Evolutionary conservation across 1,140 invertebrate species (phyloP), one percentile per base, ranked within the genome.

Genomic region (Eumeta japonica): DNA sequence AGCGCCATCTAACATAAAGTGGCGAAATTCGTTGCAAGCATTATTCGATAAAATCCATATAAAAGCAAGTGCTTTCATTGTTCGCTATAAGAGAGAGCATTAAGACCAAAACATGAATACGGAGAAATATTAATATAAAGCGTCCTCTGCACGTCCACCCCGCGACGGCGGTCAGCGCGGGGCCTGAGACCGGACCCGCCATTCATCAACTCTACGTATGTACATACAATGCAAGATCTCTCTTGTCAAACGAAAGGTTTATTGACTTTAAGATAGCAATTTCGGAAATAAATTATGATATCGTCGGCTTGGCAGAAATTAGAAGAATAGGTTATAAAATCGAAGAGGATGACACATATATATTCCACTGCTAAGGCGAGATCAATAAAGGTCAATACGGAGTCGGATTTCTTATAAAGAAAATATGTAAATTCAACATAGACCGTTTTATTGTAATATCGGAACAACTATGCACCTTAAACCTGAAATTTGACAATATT

Each of bases 201-300:
- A n/a, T 35, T 35, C 13, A 41, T 20, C 19, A 10, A 11, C 15
- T 37, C 17, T 41, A 45, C 29, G 41, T 41, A 32, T 28, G 28
- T n/a, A 45, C 38, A 37, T 45, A 32, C 24, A 45, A 45, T 28
- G 28, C 37, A 7, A 16, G 43, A 17, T 45, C n/a, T n/a, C n/a
- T n/a, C n/a, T n/a, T n/a, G n/a, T n/a, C n/a, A n/a, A n/a, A n/a
- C n/a, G n/a, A n/a, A n/a, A n/a, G n/a, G n/a, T n/a, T n/a, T n/a
- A n/a, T n/a, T n/a, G n/a, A n/a, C n/a, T n/a, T n/a, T n/a, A 37
- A 45, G 9, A 15, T 17, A 9, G 13, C 31, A 16, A 34, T 45
- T 28, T 35, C 43, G 16, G 33, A 17, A 10, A 46, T 41, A 29
- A 41, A 45, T 3, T 45, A 33, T 16, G 39, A 45, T 33, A 36